Percentiles rank a stretch among this genome's conserved stretches.
Conservation (phyloP, 2,888 invertebrate genomes). For the Ochropacha duplaris region DNA sequence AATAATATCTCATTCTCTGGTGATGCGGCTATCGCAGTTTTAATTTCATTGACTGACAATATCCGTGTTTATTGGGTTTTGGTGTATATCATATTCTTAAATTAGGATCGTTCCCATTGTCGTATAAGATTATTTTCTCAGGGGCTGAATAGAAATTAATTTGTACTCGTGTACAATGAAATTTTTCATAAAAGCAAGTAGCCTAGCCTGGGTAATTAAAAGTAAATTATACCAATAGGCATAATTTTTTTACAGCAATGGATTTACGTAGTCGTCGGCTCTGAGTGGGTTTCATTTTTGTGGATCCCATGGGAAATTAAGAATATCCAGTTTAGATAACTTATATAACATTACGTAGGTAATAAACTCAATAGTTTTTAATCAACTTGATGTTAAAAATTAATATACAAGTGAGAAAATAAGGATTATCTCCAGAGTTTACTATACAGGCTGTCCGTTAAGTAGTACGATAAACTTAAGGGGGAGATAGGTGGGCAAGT, state of each 20-base stretch:
- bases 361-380: background rate
- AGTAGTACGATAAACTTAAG: too few species aligned
- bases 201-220: background rate
- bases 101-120: background rate
- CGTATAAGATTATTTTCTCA: background rate
- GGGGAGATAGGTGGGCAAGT: too few species aligned
- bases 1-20: background rate
- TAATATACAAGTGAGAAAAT: too few species aligned
- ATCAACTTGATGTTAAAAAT: too few species aligned
- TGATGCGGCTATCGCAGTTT: background rate
- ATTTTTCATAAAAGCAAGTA: too few species aligned
- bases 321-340: background rate
- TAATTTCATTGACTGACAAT: background rate
- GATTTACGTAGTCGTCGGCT: background rate
- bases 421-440: too few species aligned
- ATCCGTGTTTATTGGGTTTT: background rate
- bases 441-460: too few species aligned
- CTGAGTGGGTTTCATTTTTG: background rate
- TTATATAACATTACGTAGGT: background rate
- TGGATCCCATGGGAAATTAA: background rate
- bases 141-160: too few species aligned
- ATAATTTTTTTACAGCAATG: background rate
- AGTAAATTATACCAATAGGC: background rate
- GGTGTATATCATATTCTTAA: background rate
- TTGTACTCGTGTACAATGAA: too few species aligned